Evolutionary conservation across 2,888 invertebrate species (phyloP).

Genomic region (Acanthoscelides obtectus): DNA sequence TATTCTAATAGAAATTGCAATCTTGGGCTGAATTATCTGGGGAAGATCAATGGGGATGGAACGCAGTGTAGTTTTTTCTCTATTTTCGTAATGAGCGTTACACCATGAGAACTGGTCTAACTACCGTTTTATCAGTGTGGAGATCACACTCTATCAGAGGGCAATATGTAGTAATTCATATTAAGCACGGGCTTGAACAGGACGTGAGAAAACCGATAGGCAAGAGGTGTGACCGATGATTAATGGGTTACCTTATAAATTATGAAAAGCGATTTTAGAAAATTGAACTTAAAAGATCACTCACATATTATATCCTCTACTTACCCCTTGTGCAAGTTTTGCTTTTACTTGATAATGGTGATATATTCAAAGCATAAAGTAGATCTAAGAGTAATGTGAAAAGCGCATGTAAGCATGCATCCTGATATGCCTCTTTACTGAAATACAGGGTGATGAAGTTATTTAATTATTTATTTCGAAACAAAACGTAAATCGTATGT

Average conservation of each 20-base stretch:
- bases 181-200: neutral
- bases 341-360: too few relatives aligned
- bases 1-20: neutral
- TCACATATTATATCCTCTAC: too few relatives aligned
- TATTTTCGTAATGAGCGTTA: slow-evolving; percentile 6
- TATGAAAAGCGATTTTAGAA: too few relatives aligned
- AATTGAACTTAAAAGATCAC: too few relatives aligned
- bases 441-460: too few relatives aligned
- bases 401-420: too few relatives aligned
- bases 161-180: neutral
- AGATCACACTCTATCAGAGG: neutral
- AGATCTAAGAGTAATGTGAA: too few relatives aligned
- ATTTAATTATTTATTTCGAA: too few relatives aligned
- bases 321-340: too few relatives aligned
- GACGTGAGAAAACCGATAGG: neutral
- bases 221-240: neutral
- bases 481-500: too few relatives aligned
- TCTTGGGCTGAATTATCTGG: neutral
- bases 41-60: neutral
- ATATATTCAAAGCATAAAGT: too few relatives aligned
- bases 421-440: too few relatives aligned
- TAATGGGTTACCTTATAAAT: neutral
- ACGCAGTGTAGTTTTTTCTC: slow-evolving; percentile 5
- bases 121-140: neutral
- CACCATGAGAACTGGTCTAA: neutral